Conservation (phyloP, 2,113 vertebrate species). For the Scatophagus argus region DNA sequence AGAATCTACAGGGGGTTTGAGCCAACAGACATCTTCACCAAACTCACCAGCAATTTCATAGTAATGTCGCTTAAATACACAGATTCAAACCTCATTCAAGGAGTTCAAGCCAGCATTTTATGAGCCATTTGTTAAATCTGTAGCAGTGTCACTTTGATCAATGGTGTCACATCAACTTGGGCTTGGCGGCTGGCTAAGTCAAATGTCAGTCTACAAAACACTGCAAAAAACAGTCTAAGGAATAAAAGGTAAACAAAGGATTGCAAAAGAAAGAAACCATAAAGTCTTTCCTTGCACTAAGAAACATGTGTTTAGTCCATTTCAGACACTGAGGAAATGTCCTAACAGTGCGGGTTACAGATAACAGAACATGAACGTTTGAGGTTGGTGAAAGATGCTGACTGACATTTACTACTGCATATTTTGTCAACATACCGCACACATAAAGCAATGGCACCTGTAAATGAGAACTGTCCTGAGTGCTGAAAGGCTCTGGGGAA, state of each 20-base stretch:
- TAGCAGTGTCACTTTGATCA: background rate
- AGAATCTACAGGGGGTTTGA: background rate
- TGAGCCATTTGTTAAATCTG: background rate
- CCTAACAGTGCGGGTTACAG: background rate
- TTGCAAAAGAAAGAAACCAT: background rate
- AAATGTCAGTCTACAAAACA: background rate
- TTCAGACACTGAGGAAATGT: background rate
- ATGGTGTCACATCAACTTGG: background rate
- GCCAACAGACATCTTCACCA: background rate
- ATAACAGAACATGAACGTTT: constrained; percentile 3
- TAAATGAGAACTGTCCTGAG: constrained; percentile 6
- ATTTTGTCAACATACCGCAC: background rate
- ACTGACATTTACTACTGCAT: constrained; percentile 15
- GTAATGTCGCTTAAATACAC: too few relatives aligned
- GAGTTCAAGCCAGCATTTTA: background rate
- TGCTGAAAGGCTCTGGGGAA: constrained; percentile 17
- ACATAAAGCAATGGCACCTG: background rate
- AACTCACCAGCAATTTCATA: background rate
- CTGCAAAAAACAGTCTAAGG: background rate
- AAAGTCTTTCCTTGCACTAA: background rate
- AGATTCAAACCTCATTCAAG: too few relatives aligned
- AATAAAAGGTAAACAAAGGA: background rate
- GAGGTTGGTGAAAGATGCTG: constrained; percentile 8
- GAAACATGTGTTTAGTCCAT: background rate
- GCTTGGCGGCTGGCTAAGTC: background rate